These are phyloP conservation scores for Epistrophe eligans DNA, from an alignment of 2,888 invertebrate genomes.

Conservation along the genomic window DNA sequence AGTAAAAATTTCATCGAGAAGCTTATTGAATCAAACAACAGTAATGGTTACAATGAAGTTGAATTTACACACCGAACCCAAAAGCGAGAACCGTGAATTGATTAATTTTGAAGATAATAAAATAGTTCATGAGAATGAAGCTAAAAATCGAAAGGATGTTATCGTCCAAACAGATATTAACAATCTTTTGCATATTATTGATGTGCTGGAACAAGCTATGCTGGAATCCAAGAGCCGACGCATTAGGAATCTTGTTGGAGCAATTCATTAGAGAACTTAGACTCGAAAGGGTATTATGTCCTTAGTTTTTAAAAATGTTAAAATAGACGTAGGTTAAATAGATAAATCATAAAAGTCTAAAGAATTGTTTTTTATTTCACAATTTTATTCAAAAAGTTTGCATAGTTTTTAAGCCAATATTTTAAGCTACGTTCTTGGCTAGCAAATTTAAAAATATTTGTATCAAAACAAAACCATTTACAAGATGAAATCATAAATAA, in stretches of 20 bases:
- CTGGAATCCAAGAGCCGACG: constrained; percentile 86
- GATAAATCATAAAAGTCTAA: not conserved
- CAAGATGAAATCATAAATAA: too few relatives aligned
- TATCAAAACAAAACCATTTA: too few relatives aligned
- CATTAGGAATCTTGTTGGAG: constrained; percentile 81
- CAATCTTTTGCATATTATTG: constrained; percentile 87
- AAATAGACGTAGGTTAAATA: not conserved
- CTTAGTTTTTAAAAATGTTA: not conserved
- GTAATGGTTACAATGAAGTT: constrained; percentile 87
- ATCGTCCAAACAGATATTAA: constrained; percentile 86
- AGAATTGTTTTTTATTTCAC: not conserved
- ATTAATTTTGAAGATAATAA: constrained; percentile 77
- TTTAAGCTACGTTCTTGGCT: too few relatives aligned
- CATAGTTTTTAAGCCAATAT: too few relatives aligned
- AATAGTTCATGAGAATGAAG: constrained; percentile 79
- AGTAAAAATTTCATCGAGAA: constrained; percentile 86
- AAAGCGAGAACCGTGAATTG: constrained; percentile 82
- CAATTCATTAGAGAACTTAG: constrained; percentile 78
- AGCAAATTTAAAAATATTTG: too few relatives aligned
- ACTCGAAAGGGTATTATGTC: not conserved
- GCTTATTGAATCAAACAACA: constrained; percentile 86
- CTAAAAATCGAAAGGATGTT: constrained; percentile 82
- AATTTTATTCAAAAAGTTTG: not conserved
- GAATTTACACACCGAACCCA: constrained; percentile 83
- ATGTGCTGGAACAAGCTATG: constrained; percentile 87